Conservation (phyloP, 2,113 vertebrate genomes). For the Elachura formosa region DNA sequence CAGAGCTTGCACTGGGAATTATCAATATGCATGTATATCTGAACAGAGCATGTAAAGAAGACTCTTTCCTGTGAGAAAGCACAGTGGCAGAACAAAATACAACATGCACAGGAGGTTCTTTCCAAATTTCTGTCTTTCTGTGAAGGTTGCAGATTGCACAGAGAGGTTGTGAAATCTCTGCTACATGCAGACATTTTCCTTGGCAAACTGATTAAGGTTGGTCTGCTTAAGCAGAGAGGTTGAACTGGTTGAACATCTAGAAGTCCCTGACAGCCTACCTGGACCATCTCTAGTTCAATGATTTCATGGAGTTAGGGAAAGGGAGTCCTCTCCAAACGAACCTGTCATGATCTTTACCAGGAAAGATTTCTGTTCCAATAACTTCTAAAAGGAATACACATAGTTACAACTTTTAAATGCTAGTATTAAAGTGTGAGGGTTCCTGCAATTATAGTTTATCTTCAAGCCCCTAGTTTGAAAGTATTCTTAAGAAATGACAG, state of each 20-base stretch:
- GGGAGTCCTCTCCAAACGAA: not conserved
- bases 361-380: not conserved
- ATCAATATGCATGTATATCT: not conserved
- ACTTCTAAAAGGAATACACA: not conserved
- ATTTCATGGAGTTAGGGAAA: not conserved
- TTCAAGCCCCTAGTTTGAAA: not conserved
- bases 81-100: not conserved
- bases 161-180: not conserved
- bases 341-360: not conserved
- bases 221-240: not conserved
- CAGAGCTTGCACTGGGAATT: not conserved
- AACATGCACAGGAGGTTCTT: not conserved
- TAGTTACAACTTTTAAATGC: not conserved
- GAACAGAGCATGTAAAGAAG: not conserved
- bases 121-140: not conserved
- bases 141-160: not conserved
- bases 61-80: not conserved
- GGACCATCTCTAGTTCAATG: not conserved
- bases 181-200: rapidly evolving
- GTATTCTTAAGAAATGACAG: not conserved
- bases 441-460: not conserved
- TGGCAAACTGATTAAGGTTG: not conserved
- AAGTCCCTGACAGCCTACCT: not conserved
- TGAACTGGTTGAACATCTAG: not conserved
- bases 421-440: not conserved